Percentiles rank a stretch among this genome's conserved stretches.
phyloP scores from a whole-genome alignment of 2,797 vertebrate genomes.

The Tenualosa thibaudeaui region DNA sequence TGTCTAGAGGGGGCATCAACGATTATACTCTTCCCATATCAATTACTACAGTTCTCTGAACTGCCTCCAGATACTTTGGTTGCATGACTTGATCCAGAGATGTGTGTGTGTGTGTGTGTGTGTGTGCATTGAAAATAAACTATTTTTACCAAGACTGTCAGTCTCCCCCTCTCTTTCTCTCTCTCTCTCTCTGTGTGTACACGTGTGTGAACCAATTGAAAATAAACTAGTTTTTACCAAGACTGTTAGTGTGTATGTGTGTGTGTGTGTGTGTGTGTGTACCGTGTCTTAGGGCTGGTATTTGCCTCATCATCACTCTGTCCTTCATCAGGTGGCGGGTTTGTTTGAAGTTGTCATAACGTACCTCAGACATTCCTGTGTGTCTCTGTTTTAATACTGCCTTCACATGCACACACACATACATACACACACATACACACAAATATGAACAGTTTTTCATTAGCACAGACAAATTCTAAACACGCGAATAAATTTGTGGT shows the following conservation, averaged over 20 bases:
- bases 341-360: constrained; percentile 68
- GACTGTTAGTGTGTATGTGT: not conserved
- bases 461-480: not conserved
- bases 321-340: constrained; percentile 48
- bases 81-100: not conserved
- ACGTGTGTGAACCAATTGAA: constrained; percentile 2
- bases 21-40: not conserved
- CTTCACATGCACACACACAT: constrained; percentile 25
- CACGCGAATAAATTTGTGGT: not conserved
- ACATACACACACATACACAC: not conserved
- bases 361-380: constrained; percentile 47
- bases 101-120: not conserved
- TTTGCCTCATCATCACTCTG: constrained; percentile 32
- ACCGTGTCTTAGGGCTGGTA: constrained; percentile 4
- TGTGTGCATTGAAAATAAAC: not conserved
- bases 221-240: no score
- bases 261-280: not conserved
- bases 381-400: constrained; percentile 61
- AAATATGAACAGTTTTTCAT: not conserved
- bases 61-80: not conserved
- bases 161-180: no score
- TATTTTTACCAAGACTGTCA: not conserved
- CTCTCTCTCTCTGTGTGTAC: not conserved
- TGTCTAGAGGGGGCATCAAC: not conserved
- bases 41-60: not conserved